Evolutionary conservation across 1,140 invertebrate genomes (phyloP).

Genomic region (Spodoptera litura): DNA sequence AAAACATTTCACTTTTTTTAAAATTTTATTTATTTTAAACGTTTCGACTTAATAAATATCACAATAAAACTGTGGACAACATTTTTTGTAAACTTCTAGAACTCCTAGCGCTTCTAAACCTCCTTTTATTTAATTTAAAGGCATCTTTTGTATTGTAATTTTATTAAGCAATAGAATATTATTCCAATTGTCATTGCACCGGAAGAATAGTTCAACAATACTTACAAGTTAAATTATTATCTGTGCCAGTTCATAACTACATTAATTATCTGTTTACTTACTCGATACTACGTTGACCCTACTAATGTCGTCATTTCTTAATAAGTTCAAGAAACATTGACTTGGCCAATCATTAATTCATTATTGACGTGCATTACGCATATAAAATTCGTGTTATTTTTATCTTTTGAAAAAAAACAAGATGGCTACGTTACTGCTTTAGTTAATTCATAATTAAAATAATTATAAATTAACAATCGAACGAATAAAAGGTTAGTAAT

Average conservation of each 20-base stretch:
- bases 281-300: background rate
- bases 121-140: too few relatives aligned
- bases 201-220: background rate
- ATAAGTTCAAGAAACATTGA: background rate
- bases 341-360: background rate
- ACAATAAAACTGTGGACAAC: too few relatives aligned
- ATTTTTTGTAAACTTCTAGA: too few relatives aligned
- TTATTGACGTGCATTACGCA: background rate
- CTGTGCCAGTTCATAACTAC: background rate
- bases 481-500: too few relatives aligned
- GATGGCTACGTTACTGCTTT: too few relatives aligned
- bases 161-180: background rate
- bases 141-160: background rate
- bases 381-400: background rate
- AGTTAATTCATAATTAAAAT: too few relatives aligned
- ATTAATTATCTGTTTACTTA: conserved; percentile 9
- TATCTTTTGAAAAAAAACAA: too few relatives aligned
- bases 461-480: too few relatives aligned
- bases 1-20: too few relatives aligned
- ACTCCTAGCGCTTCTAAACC: too few relatives aligned
- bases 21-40: too few relatives aligned
- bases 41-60: too few relatives aligned
- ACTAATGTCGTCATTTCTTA: background rate
- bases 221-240: background rate
- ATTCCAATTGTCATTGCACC: background rate